Evolutionary conservation across 2,888 invertebrate genomes (phyloP), one percentile per base, ranked within the genome.

Genomic region (Mythimna loreyi): DNA sequence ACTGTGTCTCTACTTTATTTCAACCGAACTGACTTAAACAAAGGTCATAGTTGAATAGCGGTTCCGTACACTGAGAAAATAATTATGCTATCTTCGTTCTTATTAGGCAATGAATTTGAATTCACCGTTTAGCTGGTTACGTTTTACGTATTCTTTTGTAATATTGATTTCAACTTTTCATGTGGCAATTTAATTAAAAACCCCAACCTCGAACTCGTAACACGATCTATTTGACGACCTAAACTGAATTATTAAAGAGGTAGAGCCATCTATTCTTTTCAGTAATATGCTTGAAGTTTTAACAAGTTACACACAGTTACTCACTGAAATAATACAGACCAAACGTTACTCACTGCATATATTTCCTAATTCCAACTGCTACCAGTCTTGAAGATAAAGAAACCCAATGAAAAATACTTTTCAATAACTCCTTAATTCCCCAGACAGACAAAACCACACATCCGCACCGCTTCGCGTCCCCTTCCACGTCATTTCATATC

Each of bases 401-500:
- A 36, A 57, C 19, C 47, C 0, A 16, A 8, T 43, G 8, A n/a
- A 58, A 30, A 52, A 72, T 58, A 55, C 57, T n/a, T 55, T 72
- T 56, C 75, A 56, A 69, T 60, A 33, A 57, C 33, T 40, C 40
- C 50, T 0, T 53, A 55, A 65, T 16, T 21, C 59, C 4, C 60
- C 61, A 71, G 75, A 75, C 71, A 57, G 73, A 74, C 25, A 33
- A 50, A 68, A 55, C 73, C 71, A 80, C 75, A 83, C 66, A 72
- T 82, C 70, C 66, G 57, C 74, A 66, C 50, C 16, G 36, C 69
- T 63, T 60, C 73, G 58, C 57, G 61, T 72, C 84, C 85, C 82
- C 81, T 72, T 86, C 85, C 88, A 86, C 90, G 82, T 92, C 90
- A 93, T 92, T 93, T 92, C 88, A 88, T 91, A 89, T 88, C 86